Evolutionary conservation across 2,113 vertebrate species (phyloP).

Genomic region (Puntigrus tetrazona): DNA sequence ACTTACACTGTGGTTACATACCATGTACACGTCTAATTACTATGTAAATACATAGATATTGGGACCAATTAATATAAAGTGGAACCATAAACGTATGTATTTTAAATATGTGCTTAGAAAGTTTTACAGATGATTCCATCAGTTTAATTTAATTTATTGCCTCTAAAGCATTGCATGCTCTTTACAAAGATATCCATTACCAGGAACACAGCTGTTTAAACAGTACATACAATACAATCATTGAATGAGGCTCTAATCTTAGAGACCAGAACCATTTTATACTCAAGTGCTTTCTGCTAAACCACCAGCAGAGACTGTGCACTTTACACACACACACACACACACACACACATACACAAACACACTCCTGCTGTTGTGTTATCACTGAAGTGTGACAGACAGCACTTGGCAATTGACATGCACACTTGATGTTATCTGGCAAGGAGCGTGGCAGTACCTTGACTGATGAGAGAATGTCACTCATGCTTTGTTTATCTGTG

Average conservation of each 20-base stretch:
- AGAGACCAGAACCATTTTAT: slow-evolving; percentile 30
- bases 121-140: not conserved
- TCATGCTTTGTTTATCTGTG: slow-evolving; percentile 89
- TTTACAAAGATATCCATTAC: slow-evolving; percentile 9
- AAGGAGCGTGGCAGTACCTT: slow-evolving; percentile 80
- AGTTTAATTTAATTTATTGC: not conserved
- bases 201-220: slow-evolving; percentile 13
- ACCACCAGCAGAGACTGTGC: slow-evolving; percentile 21
- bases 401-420: slow-evolving; percentile 90
- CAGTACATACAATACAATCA: not conserved
- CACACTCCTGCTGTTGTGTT: slow-evolving; percentile 78
- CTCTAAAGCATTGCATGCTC: not conserved
- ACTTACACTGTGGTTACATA: no score
- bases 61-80: no score
- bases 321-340: slow-evolving; percentile 33
- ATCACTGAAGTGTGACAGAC: slow-evolving; percentile 97
- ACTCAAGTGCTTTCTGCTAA: slow-evolving; percentile 34
- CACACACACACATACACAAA: slow-evolving; percentile 35
- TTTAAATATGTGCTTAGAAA: no score
- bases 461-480: slow-evolving; percentile 88
- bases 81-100: no score
- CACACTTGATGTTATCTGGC: slow-evolving; percentile 91
- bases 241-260: slow-evolving; percentile 9
- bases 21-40: no score
- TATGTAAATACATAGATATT: no score